A percentile compares a stretch with the other conserved stretches of the same genome.
Evolutionary conservation across 2,888 invertebrate genomes (phyloP).

Genomic region (Cantharis rustica): DNA sequence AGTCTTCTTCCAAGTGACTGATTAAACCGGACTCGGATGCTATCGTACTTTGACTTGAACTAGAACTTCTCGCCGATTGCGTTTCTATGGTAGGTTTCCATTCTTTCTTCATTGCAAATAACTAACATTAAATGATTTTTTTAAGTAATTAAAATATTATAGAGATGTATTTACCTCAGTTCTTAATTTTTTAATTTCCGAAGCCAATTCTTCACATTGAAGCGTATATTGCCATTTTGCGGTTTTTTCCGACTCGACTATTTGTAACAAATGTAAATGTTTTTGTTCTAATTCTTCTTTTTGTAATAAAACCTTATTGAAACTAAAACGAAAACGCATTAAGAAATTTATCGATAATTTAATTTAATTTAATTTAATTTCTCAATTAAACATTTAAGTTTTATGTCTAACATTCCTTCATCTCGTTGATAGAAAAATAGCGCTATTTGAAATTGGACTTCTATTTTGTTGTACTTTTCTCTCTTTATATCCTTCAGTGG

Average conservation of each 20-base stretch:
- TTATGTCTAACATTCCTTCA: too few species aligned
- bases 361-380: too few species aligned
- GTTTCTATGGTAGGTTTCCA: conserved; percentile 63
- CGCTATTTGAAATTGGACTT: neutral
- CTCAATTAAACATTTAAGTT: too few species aligned
- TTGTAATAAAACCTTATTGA: conserved; percentile 85
- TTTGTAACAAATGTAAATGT: conserved; percentile 84
- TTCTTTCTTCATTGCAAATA: conserved; percentile 82
- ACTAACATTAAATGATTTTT: conserved; percentile 57
- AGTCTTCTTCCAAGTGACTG: conserved; percentile 58
- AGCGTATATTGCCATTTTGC: conserved; percentile 93
- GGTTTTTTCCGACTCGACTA: conserved; percentile 89
- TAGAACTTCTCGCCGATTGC: conserved; percentile 46
- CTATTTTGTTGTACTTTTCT: neutral
- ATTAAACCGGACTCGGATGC: conserved; percentile 34
- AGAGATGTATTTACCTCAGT: conserved; percentile 69
- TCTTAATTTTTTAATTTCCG: conserved; percentile 86
- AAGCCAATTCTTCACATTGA: conserved; percentile 87
- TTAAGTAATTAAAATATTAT: neutral
- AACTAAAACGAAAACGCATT: conserved; percentile 62
- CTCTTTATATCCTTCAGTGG: too few species aligned
- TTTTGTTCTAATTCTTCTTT: conserved; percentile 93
- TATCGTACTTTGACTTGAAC: conserved; percentile 41
- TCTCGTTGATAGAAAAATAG: neutral
- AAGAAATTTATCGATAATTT: neutral